Base-by-base conservation (phyloP, 2,888 invertebrate species). In the Acleris sparsana region DNA sequence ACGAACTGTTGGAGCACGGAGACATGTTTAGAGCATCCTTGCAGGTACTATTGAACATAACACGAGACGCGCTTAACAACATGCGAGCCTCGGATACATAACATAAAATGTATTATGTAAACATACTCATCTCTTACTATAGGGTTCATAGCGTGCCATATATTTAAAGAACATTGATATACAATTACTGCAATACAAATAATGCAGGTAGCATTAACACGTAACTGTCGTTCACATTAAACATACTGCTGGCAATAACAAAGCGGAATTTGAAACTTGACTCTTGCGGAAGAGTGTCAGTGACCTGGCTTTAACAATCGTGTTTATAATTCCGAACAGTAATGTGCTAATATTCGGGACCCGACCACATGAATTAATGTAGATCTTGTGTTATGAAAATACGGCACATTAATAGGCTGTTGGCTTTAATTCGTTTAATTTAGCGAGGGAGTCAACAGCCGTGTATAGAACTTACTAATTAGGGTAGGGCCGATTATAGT, bases 11-110 rank as follows among this genome's bases (percentile, higher is more conserved):
- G 80, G 93, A 94, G 60, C 92, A 94, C 72, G 95, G 95, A 62
- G 93, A 94, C 72, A 82, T 96, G 73, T 96, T 96, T 87, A 93
- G 94, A 73, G 93, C 93, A 17, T 94, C 94, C 18, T 85, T 93
- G 75, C 90, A 95, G 96, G 96, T 96, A 93, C 44, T 7, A 18
- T 39, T 33, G 7, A 25, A 16, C 46, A n/a, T 17, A 43, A 22
- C n/a, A 18, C 29, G 49, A 16, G 25, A 43, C 4, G 29, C 13
- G 20, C 17, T 22, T 44, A 25, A 46, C n/a, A 46, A 25, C 53
- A 55, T 16, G 20, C 5, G 53, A 18, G 18, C 33, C 39, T 39
- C 13, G 4, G 13, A 13, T 39, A 39, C 39, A 39, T 39, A 39
- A 39, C 33, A 4, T 33, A 39, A 13, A 39, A 13, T 39, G 11